These are phyloP conservation scores for Eulimnadia texana DNA, from an alignment of 1,140 invertebrate genomes.

Conservation along the genomic window DNA sequence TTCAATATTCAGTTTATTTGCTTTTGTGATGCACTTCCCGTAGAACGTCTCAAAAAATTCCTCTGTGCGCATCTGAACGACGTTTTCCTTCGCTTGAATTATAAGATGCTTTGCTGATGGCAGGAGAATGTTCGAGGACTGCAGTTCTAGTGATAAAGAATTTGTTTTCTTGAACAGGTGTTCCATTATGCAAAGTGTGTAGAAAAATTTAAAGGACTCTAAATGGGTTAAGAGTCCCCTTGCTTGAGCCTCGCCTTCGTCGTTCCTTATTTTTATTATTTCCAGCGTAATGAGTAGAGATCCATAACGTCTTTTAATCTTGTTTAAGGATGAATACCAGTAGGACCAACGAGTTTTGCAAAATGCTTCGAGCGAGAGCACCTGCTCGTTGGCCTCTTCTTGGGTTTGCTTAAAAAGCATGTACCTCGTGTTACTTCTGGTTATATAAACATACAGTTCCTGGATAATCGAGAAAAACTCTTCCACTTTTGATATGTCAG, in stretches of 20 bases:
- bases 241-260: neutral
- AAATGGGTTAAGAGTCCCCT: neutral
- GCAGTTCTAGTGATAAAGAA: neutral
- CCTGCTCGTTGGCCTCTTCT: neutral
- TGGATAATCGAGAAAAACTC: neutral
- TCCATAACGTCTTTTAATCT: neutral
- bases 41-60: neutral
- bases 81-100: neutral
- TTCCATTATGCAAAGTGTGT: neutral
- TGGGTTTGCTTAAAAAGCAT: neutral
- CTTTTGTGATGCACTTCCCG: neutral
- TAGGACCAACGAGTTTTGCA: too few species aligned
- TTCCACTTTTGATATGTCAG: neutral
- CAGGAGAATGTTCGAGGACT: neutral
- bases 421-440: neutral
- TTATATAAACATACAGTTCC: neutral
- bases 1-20: neutral
- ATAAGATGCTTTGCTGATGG: neutral
- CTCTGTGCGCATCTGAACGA: neutral
- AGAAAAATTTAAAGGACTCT: neutral
- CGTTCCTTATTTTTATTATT: neutral
- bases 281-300: neutral
- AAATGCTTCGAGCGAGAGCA: neutral
- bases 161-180: neutral
- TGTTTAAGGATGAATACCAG: neutral